Conservation (phyloP, 2,888 invertebrate species). For the Eulithis prunata region DNA sequence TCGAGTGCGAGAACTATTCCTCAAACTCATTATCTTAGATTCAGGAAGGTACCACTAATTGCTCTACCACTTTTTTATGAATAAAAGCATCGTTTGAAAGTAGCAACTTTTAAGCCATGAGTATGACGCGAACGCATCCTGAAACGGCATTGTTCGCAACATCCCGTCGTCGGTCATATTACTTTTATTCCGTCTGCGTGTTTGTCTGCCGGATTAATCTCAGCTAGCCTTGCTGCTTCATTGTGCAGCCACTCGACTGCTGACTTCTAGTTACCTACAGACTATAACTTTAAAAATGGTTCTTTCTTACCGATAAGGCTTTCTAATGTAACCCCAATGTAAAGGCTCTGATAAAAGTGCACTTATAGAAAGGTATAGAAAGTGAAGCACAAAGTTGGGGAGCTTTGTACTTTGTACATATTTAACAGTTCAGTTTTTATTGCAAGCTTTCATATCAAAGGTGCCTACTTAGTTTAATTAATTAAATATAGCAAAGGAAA, state of each 20-base stretch:
- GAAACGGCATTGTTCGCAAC: conserved; percentile 17
- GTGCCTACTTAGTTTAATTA: conserved; percentile 13
- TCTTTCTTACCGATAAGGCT: neutral
- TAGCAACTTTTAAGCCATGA: neutral
- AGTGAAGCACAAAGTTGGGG: neutral
- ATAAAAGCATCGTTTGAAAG: neutral
- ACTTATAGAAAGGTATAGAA: neutral
- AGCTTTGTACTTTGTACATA: neutral
- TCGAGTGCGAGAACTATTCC: no score
- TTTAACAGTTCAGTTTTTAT: neutral
- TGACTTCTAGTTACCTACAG: conserved; percentile 1
- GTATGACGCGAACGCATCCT: conserved; percentile 1
- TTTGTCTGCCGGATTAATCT: conserved; percentile 28
- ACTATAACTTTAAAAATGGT: no score
- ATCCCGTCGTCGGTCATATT: conserved; percentile 8
- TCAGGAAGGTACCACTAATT: no score
- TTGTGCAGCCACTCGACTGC: conserved; percentile 15
- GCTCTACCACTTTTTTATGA: neutral
- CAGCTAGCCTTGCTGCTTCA: conserved; percentile 14
- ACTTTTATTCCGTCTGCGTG: conserved; percentile 19
- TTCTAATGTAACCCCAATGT: neutral
- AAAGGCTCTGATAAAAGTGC: neutral
- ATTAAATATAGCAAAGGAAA: neutral
- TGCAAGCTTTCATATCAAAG: neutral
- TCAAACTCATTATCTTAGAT: no score